These are phyloP conservation scores for Micromussa lordhowensis DNA, from an alignment of 92 coral and sea anemone species.

Conservation along the genomic window DNA sequence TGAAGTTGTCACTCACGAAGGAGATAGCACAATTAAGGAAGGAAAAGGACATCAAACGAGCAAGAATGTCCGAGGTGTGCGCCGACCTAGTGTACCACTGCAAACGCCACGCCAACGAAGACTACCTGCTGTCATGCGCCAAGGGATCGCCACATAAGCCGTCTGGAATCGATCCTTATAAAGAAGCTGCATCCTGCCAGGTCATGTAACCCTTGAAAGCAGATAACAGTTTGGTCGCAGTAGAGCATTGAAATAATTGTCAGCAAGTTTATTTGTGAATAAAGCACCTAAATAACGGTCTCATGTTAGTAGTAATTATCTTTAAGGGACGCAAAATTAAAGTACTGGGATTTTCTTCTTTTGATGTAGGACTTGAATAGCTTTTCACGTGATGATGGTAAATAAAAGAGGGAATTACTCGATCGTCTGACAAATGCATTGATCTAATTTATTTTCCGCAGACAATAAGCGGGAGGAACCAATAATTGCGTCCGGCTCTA, in stretches of 20 bases:
- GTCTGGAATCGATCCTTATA: constrained; percentile 61
- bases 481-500: no score
- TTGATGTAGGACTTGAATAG: neutral
- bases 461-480: no score
- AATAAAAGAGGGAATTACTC: no score
- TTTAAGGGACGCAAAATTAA: neutral
- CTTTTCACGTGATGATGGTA: neutral
- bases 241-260: neutral
- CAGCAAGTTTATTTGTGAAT: neutral
- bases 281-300: neutral
- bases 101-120: constrained; percentile 75
- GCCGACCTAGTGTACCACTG: constrained; percentile 83
- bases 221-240: neutral
- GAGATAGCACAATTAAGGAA: constrained; percentile 66
- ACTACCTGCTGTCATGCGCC: constrained; percentile 52
- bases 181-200: constrained; percentile 63
- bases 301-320: neutral
- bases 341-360: neutral
- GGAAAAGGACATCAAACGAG: constrained; percentile 62
- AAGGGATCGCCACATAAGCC: constrained; percentile 42
- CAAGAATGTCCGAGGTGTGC: constrained; percentile 72
- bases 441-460: no score
- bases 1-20: constrained; percentile 49
- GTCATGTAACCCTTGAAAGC: constrained; percentile 42
- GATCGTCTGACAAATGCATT: no score